A percentile compares a stretch with the other conserved stretches of the same genome.
These are phyloP conservation scores for Andrena trimmerana DNA, from an alignment of 2,888 invertebrate genomes.

Conservation along the genomic window DNA sequence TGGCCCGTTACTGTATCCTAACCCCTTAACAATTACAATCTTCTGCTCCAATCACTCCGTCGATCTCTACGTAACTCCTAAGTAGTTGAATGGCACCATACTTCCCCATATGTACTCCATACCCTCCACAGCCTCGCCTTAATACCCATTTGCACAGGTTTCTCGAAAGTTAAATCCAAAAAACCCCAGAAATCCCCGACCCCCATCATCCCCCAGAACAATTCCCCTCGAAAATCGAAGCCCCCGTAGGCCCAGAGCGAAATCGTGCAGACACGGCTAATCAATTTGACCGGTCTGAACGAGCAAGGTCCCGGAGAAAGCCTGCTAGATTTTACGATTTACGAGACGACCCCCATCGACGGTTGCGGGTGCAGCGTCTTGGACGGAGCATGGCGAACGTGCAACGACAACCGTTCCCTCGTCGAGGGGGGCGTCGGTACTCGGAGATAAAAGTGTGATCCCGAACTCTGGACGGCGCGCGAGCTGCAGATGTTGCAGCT, in stretches of 20 bases:
- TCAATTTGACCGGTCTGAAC: slow-evolving; percentile 7
- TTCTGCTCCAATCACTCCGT: too few species aligned
- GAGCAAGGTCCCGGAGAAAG: neutral
- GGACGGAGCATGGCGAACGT: neutral
- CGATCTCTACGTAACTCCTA: too few species aligned
- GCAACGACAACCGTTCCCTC: slow-evolving; percentile 2
- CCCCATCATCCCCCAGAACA: neutral
- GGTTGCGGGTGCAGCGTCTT: slow-evolving; percentile 22
- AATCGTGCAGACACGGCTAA: neutral
- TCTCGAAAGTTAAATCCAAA: neutral
- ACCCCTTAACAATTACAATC: too few species aligned
- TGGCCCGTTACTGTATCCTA: too few species aligned
- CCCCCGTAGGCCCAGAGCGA: neutral
- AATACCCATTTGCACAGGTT: too few species aligned
- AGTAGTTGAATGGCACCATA: too few species aligned
- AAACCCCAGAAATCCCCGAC: neutral
- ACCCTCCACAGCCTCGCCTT: too few species aligned
- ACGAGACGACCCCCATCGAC: neutral
- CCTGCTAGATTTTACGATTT: slow-evolving; percentile 26
- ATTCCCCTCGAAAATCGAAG: neutral
- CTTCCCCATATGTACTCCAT: too few species aligned
- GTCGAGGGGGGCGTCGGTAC: slow-evolving; percentile 1
- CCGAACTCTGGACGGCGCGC: neutral
- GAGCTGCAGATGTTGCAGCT: slow-evolving; percentile 59
- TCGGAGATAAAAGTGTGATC: slow-evolving; percentile 45